Percentiles rank a stretch among this genome's conserved stretches.
These are phyloP conservation scores for Chrysemys picta DNA, from an alignment of 2,113 vertebrate genomes.

Conservation along the genomic window DNA sequence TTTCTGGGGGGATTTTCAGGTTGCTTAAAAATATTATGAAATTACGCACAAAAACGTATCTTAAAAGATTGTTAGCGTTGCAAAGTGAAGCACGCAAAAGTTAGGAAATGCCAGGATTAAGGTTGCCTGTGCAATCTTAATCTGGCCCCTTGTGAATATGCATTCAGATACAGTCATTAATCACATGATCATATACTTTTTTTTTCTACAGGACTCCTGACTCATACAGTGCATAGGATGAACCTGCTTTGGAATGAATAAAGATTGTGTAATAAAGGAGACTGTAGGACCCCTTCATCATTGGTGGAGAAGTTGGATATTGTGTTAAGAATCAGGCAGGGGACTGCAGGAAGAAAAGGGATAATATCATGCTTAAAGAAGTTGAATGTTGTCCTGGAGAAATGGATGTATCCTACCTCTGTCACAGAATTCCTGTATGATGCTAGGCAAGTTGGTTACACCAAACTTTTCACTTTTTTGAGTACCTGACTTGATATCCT, in stretches of 20 bases:
- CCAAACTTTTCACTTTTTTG: not conserved
- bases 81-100: not conserved
- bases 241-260: rapidly evolving
- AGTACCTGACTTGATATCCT: not conserved
- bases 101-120: not conserved
- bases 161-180: not conserved
- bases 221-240: not conserved
- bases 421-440: not conserved
- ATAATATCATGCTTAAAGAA: not conserved
- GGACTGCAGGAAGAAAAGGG: not conserved
- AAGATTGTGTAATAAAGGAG: not conserved
- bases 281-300: not conserved
- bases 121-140: not conserved
- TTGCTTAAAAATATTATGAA: not conserved
- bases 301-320: not conserved
- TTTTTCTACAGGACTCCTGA: rapidly evolving
- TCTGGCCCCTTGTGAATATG: not conserved
- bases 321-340: not conserved
- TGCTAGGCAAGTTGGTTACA: not conserved
- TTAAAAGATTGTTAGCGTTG: not conserved
- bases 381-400: not conserved
- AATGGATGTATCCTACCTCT: not conserved
- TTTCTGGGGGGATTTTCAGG: not conserved
- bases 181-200: not conserved
- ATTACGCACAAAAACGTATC: not conserved